phyloP scores from a whole-genome alignment of 1,140 invertebrate species.

The Dendrolimus punctatus region DNA sequence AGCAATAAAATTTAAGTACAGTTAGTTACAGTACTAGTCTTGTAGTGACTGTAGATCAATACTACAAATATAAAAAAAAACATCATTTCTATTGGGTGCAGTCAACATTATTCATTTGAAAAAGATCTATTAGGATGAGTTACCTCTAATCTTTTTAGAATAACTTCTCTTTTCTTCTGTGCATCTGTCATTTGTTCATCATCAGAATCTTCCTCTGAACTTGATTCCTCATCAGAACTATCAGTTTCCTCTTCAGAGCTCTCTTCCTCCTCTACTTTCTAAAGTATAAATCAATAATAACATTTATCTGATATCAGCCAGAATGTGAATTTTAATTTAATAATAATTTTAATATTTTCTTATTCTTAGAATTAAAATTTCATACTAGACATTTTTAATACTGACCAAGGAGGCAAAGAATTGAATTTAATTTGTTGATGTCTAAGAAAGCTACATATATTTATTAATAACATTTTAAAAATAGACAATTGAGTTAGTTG shows the following conservation, averaged over 20 bases:
- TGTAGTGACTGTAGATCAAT: neutral
- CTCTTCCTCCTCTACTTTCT: slow-evolving; percentile 38
- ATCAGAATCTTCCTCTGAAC: slow-evolving; percentile 71
- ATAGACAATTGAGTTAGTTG: too few species aligned
- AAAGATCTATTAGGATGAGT: too few species aligned
- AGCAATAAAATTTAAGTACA: neutral
- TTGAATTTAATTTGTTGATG: too few species aligned
- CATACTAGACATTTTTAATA: too few species aligned
- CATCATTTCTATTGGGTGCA: too few species aligned
- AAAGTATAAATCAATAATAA: neutral
- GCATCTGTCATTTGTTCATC: slow-evolving; percentile 72
- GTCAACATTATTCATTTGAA: too few species aligned
- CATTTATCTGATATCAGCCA: too few species aligned
- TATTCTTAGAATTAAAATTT: neutral
- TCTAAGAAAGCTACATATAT: too few species aligned
- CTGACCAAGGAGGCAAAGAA: too few species aligned
- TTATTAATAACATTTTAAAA: too few species aligned
- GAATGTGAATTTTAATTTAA: neutral
- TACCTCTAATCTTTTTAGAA: slow-evolving; percentile 78
- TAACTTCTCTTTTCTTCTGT: slow-evolving; percentile 74
- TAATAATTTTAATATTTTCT: neutral
- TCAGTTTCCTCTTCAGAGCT: slow-evolving; percentile 65
- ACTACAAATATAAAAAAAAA: too few species aligned
- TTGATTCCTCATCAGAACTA: slow-evolving; percentile 69
- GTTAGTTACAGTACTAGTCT: neutral